Conservation (phyloP, 2,113 vertebrate species). For the Barbus barbus region DNA sequence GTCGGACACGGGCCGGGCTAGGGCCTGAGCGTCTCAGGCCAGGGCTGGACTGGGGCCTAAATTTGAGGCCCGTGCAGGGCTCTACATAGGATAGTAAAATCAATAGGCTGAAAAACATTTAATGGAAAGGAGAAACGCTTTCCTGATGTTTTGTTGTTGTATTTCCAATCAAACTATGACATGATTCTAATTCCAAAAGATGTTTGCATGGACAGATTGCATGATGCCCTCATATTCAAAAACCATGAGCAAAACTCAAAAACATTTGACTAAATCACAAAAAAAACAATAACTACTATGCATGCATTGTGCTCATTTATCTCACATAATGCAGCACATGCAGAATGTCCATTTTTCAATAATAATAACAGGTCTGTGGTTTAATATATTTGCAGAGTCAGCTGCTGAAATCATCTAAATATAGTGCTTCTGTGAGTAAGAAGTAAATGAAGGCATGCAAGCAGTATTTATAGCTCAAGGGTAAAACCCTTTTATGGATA, state of each 20-base stretch:
- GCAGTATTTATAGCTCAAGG: constrained; percentile 63
- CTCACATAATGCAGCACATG: background rate
- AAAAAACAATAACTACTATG: too few relatives aligned
- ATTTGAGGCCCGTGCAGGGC: too few relatives aligned
- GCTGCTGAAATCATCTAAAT: background rate
- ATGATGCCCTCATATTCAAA: background rate
- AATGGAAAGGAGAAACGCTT: too few relatives aligned
- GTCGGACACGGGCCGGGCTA: too few relatives aligned
- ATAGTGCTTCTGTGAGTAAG: background rate
- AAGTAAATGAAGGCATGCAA: background rate
- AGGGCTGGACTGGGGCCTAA: too few relatives aligned
- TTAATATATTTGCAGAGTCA: background rate
- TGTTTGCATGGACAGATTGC: background rate
- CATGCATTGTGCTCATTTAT: background rate
- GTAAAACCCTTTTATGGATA: constrained; percentile 69
- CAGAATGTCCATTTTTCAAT: background rate
- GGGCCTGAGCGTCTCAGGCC: too few relatives aligned
- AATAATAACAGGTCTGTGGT: background rate
- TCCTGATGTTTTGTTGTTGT: too few relatives aligned
- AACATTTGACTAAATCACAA: background rate
- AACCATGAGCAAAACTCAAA: too few relatives aligned
- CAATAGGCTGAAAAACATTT: background rate
- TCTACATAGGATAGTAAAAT: background rate
- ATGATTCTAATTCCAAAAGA: too few relatives aligned
- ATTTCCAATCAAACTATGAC: too few relatives aligned